phyloP scores from a whole-genome alignment of 2,797 vertebrate species.

The Dromococcyx pavoninus region DNA sequence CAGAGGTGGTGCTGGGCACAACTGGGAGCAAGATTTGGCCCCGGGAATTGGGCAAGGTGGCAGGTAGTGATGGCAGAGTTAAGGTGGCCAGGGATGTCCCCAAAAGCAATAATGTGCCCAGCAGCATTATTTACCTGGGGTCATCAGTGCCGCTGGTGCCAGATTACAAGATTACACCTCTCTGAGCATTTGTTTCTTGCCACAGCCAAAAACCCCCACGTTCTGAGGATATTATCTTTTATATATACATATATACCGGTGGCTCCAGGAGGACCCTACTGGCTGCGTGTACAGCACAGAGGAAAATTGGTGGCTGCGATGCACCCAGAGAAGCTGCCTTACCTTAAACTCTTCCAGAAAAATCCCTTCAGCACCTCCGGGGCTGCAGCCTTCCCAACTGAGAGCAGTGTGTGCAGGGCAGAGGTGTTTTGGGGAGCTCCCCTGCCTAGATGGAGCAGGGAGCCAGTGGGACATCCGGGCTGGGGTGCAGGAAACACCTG shows the following conservation, averaged over 20 bases:
- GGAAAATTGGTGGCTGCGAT: neutral
- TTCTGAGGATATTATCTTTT: neutral
- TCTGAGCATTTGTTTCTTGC: neutral
- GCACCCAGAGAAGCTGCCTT: neutral
- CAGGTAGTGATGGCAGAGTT: neutral
- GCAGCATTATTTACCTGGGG: neutral
- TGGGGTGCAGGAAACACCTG: neutral
- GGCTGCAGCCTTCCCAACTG: neutral
- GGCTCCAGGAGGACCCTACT: neutral
- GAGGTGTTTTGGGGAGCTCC: neutral
- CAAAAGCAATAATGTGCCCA: rapidly evolving
- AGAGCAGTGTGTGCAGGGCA: rapidly evolving
- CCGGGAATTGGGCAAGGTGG: neutral
- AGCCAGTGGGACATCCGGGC: neutral
- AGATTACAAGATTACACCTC: neutral
- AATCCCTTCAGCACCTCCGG: neutral
- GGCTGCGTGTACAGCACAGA: neutral
- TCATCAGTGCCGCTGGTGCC: neutral
- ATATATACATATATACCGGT: neutral
- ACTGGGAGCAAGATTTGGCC: neutral
- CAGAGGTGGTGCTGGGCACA: neutral
- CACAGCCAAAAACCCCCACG: neutral
- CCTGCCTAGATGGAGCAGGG: neutral
- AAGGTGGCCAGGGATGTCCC: neutral
- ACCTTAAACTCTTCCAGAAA: neutral